Conservation (phyloP, 2,797 vertebrate genomes). For the Clarias fuscus region DNA sequence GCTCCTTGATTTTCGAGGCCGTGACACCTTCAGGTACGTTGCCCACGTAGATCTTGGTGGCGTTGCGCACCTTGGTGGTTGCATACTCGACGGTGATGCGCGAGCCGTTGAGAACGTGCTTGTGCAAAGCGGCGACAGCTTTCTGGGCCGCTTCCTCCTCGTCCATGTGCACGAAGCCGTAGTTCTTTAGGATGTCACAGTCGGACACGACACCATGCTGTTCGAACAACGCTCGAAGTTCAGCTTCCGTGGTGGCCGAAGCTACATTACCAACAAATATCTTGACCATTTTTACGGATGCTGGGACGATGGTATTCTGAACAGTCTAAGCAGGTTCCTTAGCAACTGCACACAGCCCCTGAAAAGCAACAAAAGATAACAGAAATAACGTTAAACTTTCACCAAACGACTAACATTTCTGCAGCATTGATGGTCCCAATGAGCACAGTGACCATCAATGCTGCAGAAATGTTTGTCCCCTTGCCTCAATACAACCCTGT, state of each 20-base stretch:
- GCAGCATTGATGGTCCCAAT: too few relatives aligned
- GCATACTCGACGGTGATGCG: slow-evolving; percentile 73
- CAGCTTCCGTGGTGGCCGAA: slow-evolving; percentile 65
- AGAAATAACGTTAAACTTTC: background rate
- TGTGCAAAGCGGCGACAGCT: slow-evolving; percentile 69
- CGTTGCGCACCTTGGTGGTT: slow-evolving; percentile 74
- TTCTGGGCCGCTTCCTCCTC: slow-evolving; percentile 70
- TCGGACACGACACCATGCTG: slow-evolving; percentile 71
- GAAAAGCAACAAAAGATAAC: background rate
- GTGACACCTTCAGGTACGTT: slow-evolving; percentile 70
- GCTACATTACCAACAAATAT: slow-evolving; percentile 73
- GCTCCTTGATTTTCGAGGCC: slow-evolving; percentile 68
- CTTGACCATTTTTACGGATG: slow-evolving; percentile 67
- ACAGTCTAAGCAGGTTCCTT: slow-evolving; percentile 8
- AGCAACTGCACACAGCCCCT: slow-evolving; percentile 11
- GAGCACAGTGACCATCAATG: too few relatives aligned
- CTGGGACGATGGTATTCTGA: background rate
- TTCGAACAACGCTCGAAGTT: slow-evolving; percentile 69
- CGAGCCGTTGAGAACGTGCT: slow-evolving; percentile 68
- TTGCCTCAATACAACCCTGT: too few relatives aligned
- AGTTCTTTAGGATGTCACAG: slow-evolving; percentile 74
- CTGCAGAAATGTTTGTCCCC: too few relatives aligned
- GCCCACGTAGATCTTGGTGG: slow-evolving; percentile 76
- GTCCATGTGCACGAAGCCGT: slow-evolving; percentile 76
- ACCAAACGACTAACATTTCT: background rate